Evolutionary conservation across 1,140 invertebrate genomes (phyloP).

Genomic region (Plectrocnemia conspersa): DNA sequence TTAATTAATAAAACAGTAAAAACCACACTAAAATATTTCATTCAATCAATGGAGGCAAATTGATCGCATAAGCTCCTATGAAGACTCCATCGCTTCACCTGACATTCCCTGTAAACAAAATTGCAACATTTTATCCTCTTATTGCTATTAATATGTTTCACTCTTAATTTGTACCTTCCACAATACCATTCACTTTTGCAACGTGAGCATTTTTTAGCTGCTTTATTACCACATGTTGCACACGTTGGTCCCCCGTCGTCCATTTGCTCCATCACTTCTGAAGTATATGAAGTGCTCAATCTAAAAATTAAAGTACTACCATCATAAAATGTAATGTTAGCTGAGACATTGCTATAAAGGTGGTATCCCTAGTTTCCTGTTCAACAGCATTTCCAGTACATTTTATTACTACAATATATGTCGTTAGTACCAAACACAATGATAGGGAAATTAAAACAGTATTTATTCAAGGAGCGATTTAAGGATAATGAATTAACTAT

Average conservation of each 20-base stretch:
- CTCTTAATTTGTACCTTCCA: slow-evolving; percentile 43
- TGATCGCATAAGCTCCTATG: slow-evolving; percentile 54
- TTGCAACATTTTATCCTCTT: background rate
- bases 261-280: slow-evolving; percentile 51
- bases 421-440: no score
- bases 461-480: no score
- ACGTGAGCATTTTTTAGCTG: slow-evolving; percentile 53
- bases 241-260: slow-evolving; percentile 51
- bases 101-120: slow-evolving; percentile 48
- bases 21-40: slow-evolving; percentile 7
- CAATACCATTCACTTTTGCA: slow-evolving; percentile 59
- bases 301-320: slow-evolving; percentile 28
- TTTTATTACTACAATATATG: no score
- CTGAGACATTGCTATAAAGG: no score
- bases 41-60: slow-evolving; percentile 37
- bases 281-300: slow-evolving; percentile 50
- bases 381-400: no score
- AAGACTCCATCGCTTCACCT: slow-evolving; percentile 54
- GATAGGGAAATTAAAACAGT: no score
- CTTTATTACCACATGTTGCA: slow-evolving; percentile 51
- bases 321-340: background rate
- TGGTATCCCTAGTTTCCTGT: no score
- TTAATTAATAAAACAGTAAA: slow-evolving; percentile 28
- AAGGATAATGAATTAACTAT: no score
- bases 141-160: background rate